Evolutionary conservation across 1,140 invertebrate species (phyloP).

Genomic region (Drosophila orosa): DNA sequence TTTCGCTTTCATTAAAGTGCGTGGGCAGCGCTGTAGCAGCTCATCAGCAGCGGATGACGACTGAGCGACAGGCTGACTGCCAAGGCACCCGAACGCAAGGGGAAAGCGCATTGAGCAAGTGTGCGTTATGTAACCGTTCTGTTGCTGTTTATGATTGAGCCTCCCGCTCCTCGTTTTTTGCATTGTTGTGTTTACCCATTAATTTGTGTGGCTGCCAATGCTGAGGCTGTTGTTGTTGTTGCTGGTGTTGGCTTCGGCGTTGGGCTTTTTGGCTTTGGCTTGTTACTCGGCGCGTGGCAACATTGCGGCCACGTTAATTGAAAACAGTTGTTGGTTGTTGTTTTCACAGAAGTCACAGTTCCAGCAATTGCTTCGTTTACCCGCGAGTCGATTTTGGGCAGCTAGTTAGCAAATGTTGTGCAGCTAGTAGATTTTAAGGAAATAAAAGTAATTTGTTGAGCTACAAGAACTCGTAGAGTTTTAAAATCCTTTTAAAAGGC

Average conservation of each 20-base stretch:
- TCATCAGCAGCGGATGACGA: slow-evolving; percentile 4
- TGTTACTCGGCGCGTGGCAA: slow-evolving; percentile 40
- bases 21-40: slow-evolving; percentile 14
- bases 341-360: not conserved
- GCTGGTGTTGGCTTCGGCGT: too few relatives aligned
- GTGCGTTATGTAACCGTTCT: slow-evolving; percentile 57
- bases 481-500: too few relatives aligned
- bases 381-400: not conserved
- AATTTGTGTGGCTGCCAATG: slow-evolving; percentile 35
- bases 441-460: not conserved
- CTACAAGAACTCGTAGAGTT: not conserved
- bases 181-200: slow-evolving; percentile 48
- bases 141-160: slow-evolving; percentile 60
- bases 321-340: slow-evolving; percentile 32
- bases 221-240: slow-evolving; percentile 6
- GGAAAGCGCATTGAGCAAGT: slow-evolving; percentile 13
- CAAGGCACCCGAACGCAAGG: slow-evolving; percentile 35
- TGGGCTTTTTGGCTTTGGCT: not conserved
- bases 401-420: not conserved
- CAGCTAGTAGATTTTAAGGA: not conserved
- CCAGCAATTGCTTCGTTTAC: not conserved
- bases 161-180: slow-evolving; percentile 43
- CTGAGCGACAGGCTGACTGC: slow-evolving; percentile 22
- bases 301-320: slow-evolving; percentile 39
- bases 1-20: slow-evolving; percentile 33